Evolutionary conservation across 2,797 vertebrate genomes (phyloP).

Genomic region (Novumbra hubbsi): DNA sequence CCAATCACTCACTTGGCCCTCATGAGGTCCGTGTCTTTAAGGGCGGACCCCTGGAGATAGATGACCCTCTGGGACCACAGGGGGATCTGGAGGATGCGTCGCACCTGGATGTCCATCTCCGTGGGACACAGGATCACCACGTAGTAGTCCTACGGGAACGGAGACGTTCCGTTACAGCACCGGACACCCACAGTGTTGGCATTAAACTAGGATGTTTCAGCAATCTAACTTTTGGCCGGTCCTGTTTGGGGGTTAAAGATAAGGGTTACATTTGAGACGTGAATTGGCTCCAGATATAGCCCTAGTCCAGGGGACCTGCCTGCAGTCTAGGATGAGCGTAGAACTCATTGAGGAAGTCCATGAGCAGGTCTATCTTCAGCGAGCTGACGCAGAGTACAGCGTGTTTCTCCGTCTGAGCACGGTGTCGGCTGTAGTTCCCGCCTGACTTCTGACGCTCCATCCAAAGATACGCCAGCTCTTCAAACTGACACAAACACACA

Average conservation of each 20-base stretch:
- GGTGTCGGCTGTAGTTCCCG: constrained; percentile 84
- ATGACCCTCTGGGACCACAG: constrained; percentile 85
- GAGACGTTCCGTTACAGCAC: background rate
- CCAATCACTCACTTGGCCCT: constrained; percentile 77
- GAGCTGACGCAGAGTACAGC: constrained; percentile 84
- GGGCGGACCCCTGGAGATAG: constrained; percentile 82
- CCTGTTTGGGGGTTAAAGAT: background rate
- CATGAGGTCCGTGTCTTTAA: constrained; percentile 86
- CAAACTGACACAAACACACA: constrained; percentile 67
- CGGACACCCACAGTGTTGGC: background rate
- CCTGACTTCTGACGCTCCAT: constrained; percentile 85
- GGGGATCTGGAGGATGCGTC: constrained; percentile 82
- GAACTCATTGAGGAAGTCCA: constrained; percentile 87
- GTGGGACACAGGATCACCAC: constrained; percentile 85
- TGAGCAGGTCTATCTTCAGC: constrained; percentile 83
- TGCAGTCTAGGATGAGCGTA: constrained; percentile 82
- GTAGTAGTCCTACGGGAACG: constrained; percentile 77
- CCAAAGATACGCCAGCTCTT: constrained; percentile 82
- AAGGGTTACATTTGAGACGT: background rate
- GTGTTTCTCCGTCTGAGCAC: constrained; percentile 83
- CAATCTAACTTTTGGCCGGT: background rate
- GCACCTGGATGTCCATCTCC: constrained; percentile 82
- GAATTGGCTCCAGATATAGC: background rate
- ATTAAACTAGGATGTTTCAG: background rate
- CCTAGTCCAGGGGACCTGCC: constrained; percentile 48